Base-by-base conservation (phyloP, 2,113 vertebrate genomes). In the Tetrax tetrax region DNA sequence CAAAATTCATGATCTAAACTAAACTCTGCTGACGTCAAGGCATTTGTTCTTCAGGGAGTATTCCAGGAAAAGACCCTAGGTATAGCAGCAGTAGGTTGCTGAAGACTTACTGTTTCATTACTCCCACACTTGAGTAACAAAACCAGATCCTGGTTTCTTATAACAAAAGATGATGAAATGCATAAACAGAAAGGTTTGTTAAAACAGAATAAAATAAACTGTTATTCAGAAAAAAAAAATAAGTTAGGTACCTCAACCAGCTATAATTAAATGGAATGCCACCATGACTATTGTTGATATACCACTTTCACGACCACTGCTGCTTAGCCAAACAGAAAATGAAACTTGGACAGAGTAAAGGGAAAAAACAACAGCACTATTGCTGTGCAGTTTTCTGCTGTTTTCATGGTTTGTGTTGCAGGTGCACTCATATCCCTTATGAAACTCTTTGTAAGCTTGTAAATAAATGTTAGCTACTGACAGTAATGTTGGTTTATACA, bases 351-450 rank as follows among this genome's bases (percentile, higher is more conserved):
- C 82, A 33, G 69, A 91, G 56, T 14, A 57, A 89, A 90, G 23
- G 37, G 22, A 21, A 70, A 82, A 84, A 88, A 33, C 27, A 89
- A n/a, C 70, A 54, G n/a, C 10, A 27, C 29, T 61, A 61, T 41
- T 72, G 41, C 70, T 60, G 28, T 64, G 10, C 31, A 87, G 47
- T 70, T 53, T 94, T 92, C 77, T 87, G 59, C 63, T 27, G 13
- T 65, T 84, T 95, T 71, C 84, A 92, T 96, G 95, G 82, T 96
- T 97, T 97, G 54, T 80, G 84, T 95, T 95, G 91, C 91, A 96
- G 71, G 76, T 93, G 50, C 70, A 83, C 14, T 8, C 76, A 78
- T 60, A 95, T 47, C 48, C 63, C 57, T 88, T 82, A 59, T 23
- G 65, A 94, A 95, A 92, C 43, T 33, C 33, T 92, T 78, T 85